These are phyloP conservation scores for Anadara kagoshimensis DNA, from an alignment of 1,140 invertebrate genomes.

Conservation along the genomic window DNA sequence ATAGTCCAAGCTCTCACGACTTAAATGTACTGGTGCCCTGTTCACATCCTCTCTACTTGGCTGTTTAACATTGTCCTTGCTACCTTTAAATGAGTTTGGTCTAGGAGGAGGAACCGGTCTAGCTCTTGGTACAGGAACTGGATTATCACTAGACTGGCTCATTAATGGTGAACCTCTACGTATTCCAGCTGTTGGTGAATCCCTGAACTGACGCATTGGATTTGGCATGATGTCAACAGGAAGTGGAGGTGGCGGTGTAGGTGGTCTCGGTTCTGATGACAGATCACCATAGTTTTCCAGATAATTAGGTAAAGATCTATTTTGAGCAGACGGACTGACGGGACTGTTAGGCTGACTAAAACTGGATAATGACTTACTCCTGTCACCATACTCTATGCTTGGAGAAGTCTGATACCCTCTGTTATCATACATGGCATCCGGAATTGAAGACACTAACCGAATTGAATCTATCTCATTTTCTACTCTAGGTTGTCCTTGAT, in stretches of 20 bases:
- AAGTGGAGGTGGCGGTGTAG: constrained; percentile 42
- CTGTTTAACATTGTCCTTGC: constrained; percentile 17
- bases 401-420: constrained; percentile 18
- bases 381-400: constrained; percentile 28
- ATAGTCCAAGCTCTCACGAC: constrained; percentile 43
- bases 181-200: neutral
- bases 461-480: constrained; percentile 50
- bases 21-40: constrained; percentile 32
- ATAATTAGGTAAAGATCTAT: too few species aligned
- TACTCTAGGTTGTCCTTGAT: constrained; percentile 21
- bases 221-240: constrained; percentile 33
- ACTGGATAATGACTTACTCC: constrained; percentile 55
- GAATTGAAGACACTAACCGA: constrained; percentile 41
- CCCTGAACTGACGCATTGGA: neutral
- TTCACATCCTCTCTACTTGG: constrained; percentile 28
- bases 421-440: constrained; percentile 34
- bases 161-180: neutral
- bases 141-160: constrained; percentile 11
- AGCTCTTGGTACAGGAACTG: constrained; percentile 31
- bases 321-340: neutral
- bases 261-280: constrained; percentile 5
- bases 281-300: too few species aligned
- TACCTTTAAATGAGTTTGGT: constrained; percentile 36
- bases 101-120: constrained; percentile 43
- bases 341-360: constrained; percentile 50